Conservation (phyloP, 2,888 invertebrate species). For the Hyalella azteca region DNA sequence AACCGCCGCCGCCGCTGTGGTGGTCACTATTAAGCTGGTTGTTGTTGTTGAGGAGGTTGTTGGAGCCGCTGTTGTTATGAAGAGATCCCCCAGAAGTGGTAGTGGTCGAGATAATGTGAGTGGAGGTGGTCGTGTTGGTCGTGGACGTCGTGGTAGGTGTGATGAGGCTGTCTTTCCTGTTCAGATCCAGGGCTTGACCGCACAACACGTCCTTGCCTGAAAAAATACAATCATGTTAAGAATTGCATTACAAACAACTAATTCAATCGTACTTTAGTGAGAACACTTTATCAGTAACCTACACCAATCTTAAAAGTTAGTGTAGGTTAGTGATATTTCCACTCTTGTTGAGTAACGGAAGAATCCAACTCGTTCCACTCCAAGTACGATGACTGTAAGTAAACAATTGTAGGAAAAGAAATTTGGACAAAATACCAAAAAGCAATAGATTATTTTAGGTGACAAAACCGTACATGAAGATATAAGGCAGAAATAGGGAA, state of each 20-base stretch:
- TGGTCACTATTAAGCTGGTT: constrained; percentile 3
- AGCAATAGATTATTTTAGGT: too few relatives aligned
- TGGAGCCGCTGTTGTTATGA: neutral
- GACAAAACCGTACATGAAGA: too few relatives aligned
- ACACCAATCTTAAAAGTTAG: too few relatives aligned
- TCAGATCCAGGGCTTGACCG: constrained; percentile 30
- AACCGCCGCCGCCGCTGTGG: neutral
- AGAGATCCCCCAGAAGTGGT: neutral
- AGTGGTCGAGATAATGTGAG: constrained; percentile 26
- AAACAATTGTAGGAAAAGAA: too few relatives aligned
- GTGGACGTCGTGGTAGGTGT: constrained; percentile 27
- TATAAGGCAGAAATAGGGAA: too few relatives aligned
- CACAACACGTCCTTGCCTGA: constrained; percentile 29
- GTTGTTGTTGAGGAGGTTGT: constrained; percentile 7
- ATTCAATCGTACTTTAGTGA: neutral
- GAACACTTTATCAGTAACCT: too few relatives aligned
- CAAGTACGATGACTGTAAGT: too few relatives aligned
- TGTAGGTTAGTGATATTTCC: too few relatives aligned
- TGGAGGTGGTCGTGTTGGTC: constrained; percentile 29
- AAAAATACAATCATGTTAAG: neutral
- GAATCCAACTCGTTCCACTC: too few relatives aligned
- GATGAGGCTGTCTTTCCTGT: constrained; percentile 19
- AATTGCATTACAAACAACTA: neutral
- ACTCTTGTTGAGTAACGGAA: too few relatives aligned
- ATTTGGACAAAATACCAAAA: too few relatives aligned